Percentiles rank a stretch among this genome's conserved stretches.
Conservation (phyloP, 2,888 invertebrate species). For the Chouioia cunea region DNA sequence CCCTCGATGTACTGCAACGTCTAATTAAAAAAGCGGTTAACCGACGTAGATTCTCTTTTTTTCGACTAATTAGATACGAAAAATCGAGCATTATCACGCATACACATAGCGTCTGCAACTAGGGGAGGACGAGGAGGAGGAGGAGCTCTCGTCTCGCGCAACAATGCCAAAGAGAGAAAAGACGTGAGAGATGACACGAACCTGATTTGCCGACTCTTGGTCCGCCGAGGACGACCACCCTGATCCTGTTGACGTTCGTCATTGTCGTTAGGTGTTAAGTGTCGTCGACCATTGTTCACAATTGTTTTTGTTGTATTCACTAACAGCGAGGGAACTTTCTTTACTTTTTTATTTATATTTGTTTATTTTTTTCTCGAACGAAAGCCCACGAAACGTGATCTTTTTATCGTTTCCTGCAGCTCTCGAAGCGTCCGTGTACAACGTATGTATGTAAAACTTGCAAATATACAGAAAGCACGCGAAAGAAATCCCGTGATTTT, state of each 20-base stretch:
- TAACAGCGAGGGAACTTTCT: too few species aligned
- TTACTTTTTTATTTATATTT: not conserved
- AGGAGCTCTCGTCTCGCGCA: not conserved
- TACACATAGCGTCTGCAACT: not conserved
- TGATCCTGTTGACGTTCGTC: conserved; percentile 85
- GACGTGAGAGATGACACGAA: conserved; percentile 67
- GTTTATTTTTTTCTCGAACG: too few species aligned
- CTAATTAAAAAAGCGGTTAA: too few species aligned
- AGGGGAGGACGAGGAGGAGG: too few species aligned
- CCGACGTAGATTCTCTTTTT: not conserved
- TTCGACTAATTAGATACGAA: not conserved
- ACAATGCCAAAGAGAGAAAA: conserved; percentile 8
- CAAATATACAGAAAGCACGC: too few species aligned
- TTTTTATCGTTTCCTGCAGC: too few species aligned
- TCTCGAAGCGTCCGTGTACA: too few species aligned
- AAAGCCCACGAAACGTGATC: too few species aligned
- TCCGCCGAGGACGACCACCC: conserved; percentile 84
- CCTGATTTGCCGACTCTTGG: conserved; percentile 84
- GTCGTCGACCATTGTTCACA: conserved; percentile 25
- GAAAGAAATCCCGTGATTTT: too few species aligned
- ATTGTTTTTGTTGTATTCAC: conserved; percentile 10
- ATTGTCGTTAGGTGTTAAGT: conserved; percentile 64
- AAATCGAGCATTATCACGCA: not conserved
- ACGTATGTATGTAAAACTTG: too few species aligned
- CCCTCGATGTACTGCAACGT: too few species aligned